A percentile compares a stretch with the other conserved stretches of the same genome.
phyloP scores from a whole-genome alignment of 2,888 invertebrate species.

The Zeuzera pyrina region DNA sequence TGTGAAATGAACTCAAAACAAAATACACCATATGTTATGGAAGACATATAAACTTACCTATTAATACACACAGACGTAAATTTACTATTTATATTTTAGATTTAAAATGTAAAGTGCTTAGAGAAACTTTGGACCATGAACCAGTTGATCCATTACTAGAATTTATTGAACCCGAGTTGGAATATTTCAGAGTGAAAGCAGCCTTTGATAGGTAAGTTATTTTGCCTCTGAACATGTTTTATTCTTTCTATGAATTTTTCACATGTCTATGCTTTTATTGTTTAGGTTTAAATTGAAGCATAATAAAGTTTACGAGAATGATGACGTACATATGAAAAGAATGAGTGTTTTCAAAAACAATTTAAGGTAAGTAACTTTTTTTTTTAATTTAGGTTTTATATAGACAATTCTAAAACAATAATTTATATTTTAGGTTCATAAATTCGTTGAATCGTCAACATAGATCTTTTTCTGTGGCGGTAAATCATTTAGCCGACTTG shows the following conservation, averaged over 20 bases:
- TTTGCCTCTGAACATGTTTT: too few relatives aligned
- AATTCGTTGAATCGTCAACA: neutral
- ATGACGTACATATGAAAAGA: neutral
- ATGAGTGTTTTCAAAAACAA: conserved; percentile 1
- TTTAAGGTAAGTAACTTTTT: neutral
- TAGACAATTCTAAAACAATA: neutral
- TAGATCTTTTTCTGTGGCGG: neutral
- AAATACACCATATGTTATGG: too few relatives aligned
- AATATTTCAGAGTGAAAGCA: neutral
- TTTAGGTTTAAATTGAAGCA: neutral
- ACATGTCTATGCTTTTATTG: neutral
- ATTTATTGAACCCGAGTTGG: neutral
- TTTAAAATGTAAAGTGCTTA: neutral
- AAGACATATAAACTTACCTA: too few relatives aligned
- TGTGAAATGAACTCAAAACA: too few relatives aligned
- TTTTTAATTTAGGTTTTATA: neutral
- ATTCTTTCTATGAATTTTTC: neutral
- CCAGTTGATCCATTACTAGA: neutral
- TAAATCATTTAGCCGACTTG: neutral
- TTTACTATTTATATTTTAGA: conserved; percentile 1
- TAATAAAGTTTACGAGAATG: neutral
- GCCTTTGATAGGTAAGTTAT: neutral
- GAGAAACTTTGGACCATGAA: neutral
- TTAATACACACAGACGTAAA: too few relatives aligned
- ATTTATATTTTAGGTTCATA: conserved; percentile 1